phyloP scores from a whole-genome alignment of 2,797 vertebrate species.

The Clarias pachynema region DNA sequence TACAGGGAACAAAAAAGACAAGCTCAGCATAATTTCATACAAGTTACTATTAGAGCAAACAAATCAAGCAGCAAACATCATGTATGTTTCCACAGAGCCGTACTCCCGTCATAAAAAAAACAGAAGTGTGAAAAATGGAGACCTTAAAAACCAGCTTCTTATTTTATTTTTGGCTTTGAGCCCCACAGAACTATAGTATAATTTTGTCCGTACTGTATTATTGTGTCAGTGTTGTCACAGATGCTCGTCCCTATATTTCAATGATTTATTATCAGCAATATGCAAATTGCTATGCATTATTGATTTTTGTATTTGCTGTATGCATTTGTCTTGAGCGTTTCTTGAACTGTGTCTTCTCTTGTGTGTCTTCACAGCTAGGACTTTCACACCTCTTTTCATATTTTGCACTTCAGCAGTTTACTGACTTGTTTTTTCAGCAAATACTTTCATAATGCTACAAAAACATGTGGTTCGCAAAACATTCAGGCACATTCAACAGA shows the following conservation, averaged over 20 bases:
- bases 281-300: not conserved
- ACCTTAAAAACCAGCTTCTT: not conserved
- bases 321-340: not conserved
- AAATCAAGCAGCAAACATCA: not conserved
- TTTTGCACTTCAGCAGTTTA: not conserved
- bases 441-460: not conserved
- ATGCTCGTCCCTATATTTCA: not conserved
- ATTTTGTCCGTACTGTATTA: not conserved
- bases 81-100: not conserved
- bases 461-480: not conserved
- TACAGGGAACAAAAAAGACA: not conserved
- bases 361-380: not conserved
- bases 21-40: not conserved
- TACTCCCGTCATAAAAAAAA: not conserved
- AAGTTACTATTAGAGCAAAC: not conserved
- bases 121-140: constrained; percentile 21
- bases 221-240: not conserved
- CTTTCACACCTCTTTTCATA: not conserved
- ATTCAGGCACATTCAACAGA: not conserved
- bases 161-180: not conserved
- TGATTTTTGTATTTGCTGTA: not conserved
- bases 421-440: not conserved
- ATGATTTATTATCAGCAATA: not conserved
- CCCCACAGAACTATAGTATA: not conserved
- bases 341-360: not conserved